These are phyloP conservation scores for Anguilla anguilla DNA, from an alignment of 2,797 vertebrate genomes.

Conservation along the genomic window DNA sequence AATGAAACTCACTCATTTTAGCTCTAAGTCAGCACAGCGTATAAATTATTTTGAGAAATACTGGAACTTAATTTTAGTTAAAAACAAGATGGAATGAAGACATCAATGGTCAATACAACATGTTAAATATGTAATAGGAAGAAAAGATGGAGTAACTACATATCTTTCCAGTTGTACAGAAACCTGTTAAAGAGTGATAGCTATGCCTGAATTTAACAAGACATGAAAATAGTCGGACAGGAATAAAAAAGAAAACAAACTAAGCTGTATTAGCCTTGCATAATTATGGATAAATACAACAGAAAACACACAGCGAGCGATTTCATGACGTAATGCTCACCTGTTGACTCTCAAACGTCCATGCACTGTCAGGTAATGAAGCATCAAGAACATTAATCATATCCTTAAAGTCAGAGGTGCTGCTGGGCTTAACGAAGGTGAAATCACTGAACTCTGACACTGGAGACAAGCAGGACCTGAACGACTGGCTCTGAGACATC, in stretches of 20 bases:
- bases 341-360: conserved; percentile 72
- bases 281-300: background rate
- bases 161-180: conserved; percentile 18
- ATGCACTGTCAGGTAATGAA: conserved; percentile 67
- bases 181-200: too few species aligned
- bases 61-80: too few species aligned
- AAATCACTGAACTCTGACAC: conserved; percentile 54
- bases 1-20: background rate
- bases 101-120: too few species aligned
- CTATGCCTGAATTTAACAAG: too few species aligned
- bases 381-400: conserved; percentile 66
- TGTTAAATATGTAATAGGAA: too few species aligned
- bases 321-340: conserved; percentile 54
- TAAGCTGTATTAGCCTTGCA: background rate
- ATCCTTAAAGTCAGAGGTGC: conserved; percentile 57
- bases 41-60: background rate
- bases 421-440: conserved; percentile 52
- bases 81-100: too few species aligned
- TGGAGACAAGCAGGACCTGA: conserved; percentile 53
- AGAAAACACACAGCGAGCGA: conserved; percentile 29
- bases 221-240: too few species aligned
- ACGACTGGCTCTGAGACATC: conserved; percentile 57
- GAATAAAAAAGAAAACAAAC: too few species aligned
- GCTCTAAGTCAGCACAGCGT: background rate
- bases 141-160: background rate